Evolutionary conservation across 2,797 vertebrate species (phyloP).

Genomic region (Tachyglossus aculeatus): DNA sequence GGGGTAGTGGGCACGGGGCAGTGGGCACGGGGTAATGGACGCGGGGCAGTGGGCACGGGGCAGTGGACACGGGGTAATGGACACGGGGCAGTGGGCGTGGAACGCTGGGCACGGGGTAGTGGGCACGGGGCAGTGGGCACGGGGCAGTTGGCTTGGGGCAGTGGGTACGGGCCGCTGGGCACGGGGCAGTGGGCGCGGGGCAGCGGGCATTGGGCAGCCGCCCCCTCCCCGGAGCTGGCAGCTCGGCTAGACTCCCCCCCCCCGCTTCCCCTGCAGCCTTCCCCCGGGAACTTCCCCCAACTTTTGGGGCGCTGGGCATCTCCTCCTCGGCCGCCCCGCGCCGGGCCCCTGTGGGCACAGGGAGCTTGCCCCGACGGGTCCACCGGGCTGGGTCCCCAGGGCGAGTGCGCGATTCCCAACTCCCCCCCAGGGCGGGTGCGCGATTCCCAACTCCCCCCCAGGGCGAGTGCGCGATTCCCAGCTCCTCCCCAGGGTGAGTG

Average conservation of each 20-base stretch:
- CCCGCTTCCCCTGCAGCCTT: not conserved
- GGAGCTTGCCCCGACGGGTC: no score
- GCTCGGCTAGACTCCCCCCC: not conserved
- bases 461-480: no score
- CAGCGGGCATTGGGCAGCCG: not conserved
- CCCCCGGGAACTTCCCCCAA: slow-evolving; percentile 53
- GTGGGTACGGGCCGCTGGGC: no score
- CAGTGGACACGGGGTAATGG: no score
- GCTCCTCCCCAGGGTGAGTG: no score
- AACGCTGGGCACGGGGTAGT: no score
- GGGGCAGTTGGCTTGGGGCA: no score
- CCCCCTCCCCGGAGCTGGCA: not conserved
- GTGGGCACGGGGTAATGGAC: no score
- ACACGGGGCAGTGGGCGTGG: not conserved
- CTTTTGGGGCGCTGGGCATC: slow-evolving; percentile 15
- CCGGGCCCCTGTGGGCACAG: not conserved
- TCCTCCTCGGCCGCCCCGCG: not conserved
- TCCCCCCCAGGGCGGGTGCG: not conserved
- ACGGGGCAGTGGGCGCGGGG: no score
- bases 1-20: not conserved
- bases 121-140: not conserved
- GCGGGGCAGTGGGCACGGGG: not conserved
- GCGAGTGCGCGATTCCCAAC: no score
- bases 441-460: no score
- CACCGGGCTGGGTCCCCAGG: not conserved